A percentile compares a stretch with the other conserved stretches of the same genome.
Conservation (phyloP, 1,140 invertebrate species). For the Platyscapa corneri region DNA sequence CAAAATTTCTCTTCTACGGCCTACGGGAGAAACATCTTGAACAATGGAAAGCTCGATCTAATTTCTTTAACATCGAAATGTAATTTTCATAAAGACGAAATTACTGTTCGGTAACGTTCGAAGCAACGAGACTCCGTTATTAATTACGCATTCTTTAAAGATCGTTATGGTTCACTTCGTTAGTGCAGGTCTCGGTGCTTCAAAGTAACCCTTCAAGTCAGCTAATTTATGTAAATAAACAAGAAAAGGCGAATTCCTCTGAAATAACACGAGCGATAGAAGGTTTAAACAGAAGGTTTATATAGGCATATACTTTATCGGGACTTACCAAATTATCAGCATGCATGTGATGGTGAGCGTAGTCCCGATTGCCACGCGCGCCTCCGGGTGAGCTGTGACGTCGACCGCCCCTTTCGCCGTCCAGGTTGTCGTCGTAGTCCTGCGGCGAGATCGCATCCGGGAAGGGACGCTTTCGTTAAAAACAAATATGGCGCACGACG, state of each 20-base stretch:
- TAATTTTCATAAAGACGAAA: conserved; percentile 1
- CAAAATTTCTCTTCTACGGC: conserved; percentile 34
- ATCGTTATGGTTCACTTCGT: neutral
- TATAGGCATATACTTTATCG: neutral
- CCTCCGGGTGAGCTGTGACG: conserved; percentile 71
- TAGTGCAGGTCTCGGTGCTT: neutral
- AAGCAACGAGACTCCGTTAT: neutral
- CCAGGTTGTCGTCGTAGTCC: conserved; percentile 72
- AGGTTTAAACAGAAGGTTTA: neutral
- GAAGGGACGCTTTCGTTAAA: conserved; percentile 31
- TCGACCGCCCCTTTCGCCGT: conserved; percentile 69
- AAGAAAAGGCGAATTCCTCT: neutral
- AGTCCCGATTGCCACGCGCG: conserved; percentile 68
- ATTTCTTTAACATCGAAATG: conserved; percentile 34
- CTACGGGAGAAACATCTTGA: conserved; percentile 30
- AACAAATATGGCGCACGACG: neutral
- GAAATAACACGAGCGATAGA: neutral
- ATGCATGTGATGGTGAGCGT: conserved; percentile 70
- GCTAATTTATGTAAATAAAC: conserved; percentile 4
- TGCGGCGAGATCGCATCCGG: conserved; percentile 55
- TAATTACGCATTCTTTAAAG: neutral
- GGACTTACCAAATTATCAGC: conserved; percentile 72
- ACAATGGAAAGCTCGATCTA: conserved; percentile 3
- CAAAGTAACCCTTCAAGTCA: neutral
- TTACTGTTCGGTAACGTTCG: neutral